These are phyloP conservation scores for Clunio marinus DNA, from an alignment of 2,888 invertebrate species.

Conservation along the genomic window DNA sequence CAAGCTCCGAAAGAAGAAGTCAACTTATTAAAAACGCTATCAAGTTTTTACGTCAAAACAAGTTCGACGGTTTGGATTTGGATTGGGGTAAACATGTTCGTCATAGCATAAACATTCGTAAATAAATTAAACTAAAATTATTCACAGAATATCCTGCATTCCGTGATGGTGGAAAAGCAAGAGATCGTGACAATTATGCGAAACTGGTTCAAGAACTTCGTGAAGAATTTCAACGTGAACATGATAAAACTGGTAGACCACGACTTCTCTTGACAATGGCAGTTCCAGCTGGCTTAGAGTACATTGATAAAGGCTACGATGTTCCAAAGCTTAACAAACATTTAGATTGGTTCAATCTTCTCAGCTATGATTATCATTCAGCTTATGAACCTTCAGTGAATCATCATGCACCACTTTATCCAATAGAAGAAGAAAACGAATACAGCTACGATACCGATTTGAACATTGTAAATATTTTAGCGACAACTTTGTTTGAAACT, in stretches of 20 bases:
- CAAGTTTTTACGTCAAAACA: conserved; percentile 84
- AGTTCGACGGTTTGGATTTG: conserved; percentile 88
- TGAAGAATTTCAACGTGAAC: conserved; percentile 83
- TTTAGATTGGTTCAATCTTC: conserved; percentile 86
- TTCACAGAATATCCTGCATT: conserved; percentile 48
- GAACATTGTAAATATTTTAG: conserved; percentile 86
- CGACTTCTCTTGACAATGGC: conserved; percentile 84
- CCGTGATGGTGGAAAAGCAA: conserved; percentile 64
- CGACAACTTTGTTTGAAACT: too few relatives aligned
- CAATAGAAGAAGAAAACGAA: conserved; percentile 75
- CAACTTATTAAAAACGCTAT: conserved; percentile 78
- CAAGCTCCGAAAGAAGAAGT: conserved; percentile 67
- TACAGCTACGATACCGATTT: conserved; percentile 84
- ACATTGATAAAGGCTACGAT: conserved; percentile 90
- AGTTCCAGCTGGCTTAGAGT: conserved; percentile 88
- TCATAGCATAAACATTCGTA: not conserved
- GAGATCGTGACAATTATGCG: conserved; percentile 84
- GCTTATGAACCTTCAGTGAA: conserved; percentile 87
- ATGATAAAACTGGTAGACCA: conserved; percentile 74
- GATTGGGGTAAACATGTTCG: conserved; percentile 64
- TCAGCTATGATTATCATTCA: conserved; percentile 90
- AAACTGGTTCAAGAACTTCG: conserved; percentile 81
- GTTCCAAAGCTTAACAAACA: conserved; percentile 81
- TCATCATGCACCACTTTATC: conserved; percentile 83
- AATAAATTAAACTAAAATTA: too few relatives aligned